Evolutionary conservation across 1,140 invertebrate species (phyloP).

Genomic region (Neodiprion lecontei): DNA sequence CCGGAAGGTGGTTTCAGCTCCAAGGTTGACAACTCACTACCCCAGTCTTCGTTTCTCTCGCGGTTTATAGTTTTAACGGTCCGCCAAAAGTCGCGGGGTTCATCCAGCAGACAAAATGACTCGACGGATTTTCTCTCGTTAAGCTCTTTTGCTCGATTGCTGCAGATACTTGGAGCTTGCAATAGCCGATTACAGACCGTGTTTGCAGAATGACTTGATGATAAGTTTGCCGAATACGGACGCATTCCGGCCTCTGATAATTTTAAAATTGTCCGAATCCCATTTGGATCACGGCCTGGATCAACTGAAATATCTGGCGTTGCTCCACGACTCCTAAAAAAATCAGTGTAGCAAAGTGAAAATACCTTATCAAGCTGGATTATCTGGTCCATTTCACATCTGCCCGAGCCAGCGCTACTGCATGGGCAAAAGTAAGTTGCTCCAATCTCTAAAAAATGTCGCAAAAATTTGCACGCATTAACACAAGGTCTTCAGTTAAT

Average conservation of each 20-base stretch:
- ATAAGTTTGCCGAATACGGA: slow-evolving; percentile 50
- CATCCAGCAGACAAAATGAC: slow-evolving; percentile 47
- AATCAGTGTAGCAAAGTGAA: background rate
- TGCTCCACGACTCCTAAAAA: slow-evolving; percentile 46
- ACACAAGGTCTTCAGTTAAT: too few relatives aligned
- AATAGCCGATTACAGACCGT: background rate
- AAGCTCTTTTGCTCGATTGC: slow-evolving; percentile 41
- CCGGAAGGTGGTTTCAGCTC: slow-evolving; percentile 57
- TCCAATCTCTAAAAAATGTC: too few relatives aligned
- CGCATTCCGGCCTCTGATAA: slow-evolving; percentile 50
- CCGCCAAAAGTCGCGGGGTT: slow-evolving; percentile 37
- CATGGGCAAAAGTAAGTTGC: too few relatives aligned
- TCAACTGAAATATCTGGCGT: slow-evolving; percentile 48
- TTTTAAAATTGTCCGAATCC: slow-evolving; percentile 46
- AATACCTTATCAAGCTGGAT: too few relatives aligned
- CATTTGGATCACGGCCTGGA: slow-evolving; percentile 40
- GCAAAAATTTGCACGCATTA: too few relatives aligned
- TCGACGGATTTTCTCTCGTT: slow-evolving; percentile 49
- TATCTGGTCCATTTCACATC: too few relatives aligned
- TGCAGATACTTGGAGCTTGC: slow-evolving; percentile 8
- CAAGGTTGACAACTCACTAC: slow-evolving; percentile 54
- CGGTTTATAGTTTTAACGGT: slow-evolving; percentile 25
- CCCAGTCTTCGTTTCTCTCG: slow-evolving; percentile 47
- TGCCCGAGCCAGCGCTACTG: too few relatives aligned
- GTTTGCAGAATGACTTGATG: slow-evolving; percentile 42